These are phyloP conservation scores for Ochotona princeps DNA, from an alignment of 2,113 vertebrate species.

Conservation along the genomic window DNA sequence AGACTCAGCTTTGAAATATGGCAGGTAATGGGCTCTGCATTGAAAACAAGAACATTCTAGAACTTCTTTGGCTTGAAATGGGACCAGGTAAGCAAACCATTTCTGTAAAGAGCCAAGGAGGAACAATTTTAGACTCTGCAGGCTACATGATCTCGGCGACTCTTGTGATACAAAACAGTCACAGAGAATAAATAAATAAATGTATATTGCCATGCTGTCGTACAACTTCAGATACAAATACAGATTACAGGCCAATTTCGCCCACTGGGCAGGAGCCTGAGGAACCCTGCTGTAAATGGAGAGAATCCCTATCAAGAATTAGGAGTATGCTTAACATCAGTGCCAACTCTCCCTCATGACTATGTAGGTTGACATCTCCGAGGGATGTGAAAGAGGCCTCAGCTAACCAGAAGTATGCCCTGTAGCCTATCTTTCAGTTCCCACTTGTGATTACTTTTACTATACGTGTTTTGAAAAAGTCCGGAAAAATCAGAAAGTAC, in stretches of 20 bases:
- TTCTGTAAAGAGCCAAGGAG: neutral
- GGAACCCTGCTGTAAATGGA: neutral
- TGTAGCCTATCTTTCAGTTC: neutral
- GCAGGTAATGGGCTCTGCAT: neutral
- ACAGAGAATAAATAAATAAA: neutral
- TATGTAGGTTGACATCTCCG: neutral
- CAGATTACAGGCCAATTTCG: neutral
- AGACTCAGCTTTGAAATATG: slow-evolving; percentile 4
- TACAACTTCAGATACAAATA: neutral
- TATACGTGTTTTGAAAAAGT: neutral
- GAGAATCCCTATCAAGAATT: neutral
- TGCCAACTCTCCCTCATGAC: neutral
- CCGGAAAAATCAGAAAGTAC: slow-evolving; percentile 15
- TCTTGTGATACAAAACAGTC: neutral
- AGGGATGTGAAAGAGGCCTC: neutral
- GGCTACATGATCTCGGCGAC: neutral
- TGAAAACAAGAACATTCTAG: neutral
- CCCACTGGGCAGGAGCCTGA: neutral
- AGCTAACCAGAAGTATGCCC: neutral
- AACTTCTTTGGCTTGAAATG: neutral
- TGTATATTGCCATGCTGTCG: neutral
- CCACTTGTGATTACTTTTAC: neutral
- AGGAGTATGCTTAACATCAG: neutral
- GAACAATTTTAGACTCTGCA: neutral
- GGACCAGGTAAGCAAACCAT: neutral